These are phyloP conservation scores for Melanchra persicariae DNA, from an alignment of 2,888 invertebrate genomes.

Conservation along the genomic window DNA sequence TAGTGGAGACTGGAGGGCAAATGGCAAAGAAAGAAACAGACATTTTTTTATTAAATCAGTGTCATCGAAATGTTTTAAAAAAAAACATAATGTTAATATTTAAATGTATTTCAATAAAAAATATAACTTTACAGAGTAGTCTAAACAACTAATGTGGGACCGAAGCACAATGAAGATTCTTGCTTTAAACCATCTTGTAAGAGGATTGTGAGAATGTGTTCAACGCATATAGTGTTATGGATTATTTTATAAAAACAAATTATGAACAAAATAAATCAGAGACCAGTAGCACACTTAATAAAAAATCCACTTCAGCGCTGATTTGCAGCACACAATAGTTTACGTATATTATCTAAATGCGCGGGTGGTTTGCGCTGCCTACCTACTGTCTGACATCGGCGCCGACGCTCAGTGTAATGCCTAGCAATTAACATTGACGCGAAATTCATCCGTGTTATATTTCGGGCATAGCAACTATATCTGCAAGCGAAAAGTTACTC, in stretches of 20 bases:
- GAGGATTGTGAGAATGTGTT: conserved; percentile 15
- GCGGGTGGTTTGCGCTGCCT: conserved; percentile 53
- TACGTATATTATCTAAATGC: conserved; percentile 50
- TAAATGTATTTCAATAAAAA: not conserved
- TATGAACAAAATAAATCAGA: conserved; percentile 1
- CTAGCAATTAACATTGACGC: conserved; percentile 84
- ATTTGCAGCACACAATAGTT: conserved; percentile 24
- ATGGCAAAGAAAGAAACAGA: not conserved
- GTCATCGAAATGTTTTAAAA: too few relatives aligned
- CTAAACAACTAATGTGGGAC: conserved; percentile 16
- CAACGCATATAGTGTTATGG: not conserved
- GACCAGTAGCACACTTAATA: not conserved
- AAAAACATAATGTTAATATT: not conserved
- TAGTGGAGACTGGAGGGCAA: not conserved
- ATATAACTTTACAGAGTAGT: not conserved
- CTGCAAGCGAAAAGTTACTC: conserved; percentile 87
- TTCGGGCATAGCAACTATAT: conserved; percentile 89
- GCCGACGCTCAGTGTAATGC: conserved; percentile 72
- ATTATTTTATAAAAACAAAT: conserved; percentile 12
- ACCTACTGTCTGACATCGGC: conserved; percentile 60
- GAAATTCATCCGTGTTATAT: conserved; percentile 87
- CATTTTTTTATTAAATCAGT: not conserved
- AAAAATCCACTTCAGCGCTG: conserved; percentile 27
- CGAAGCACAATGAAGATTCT: conserved; percentile 28
- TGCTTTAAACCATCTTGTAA: conserved; percentile 9